Base-by-base conservation (phyloP, 37 sponge, comb jelly and placozoan genomes). In the Amphimedon queenslandica region DNA sequence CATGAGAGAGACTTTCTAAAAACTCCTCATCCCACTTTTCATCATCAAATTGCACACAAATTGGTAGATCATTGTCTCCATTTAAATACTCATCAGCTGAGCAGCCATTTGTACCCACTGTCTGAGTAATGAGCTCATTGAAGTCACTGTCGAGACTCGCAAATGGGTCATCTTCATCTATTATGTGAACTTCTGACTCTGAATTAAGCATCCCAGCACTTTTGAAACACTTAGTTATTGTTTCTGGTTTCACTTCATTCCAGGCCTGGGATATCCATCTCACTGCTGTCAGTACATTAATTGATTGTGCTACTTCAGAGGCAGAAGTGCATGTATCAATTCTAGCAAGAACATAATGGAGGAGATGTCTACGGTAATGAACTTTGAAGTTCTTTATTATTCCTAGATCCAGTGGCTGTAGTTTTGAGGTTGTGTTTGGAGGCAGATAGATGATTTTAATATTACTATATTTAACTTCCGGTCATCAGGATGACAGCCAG, bases 311-410 rank as follows among this genome's bases (percentile, higher is more conserved):
- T 25, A 89, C 55, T n/a, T 79, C 66, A 57, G 80, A 43, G 5
- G 80, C 73, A 21, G 56, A 75, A 21, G 20, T 21, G 21, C n/a
- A 25, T n/a, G 57, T 64, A 11, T 86, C 83, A 42, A 80, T 73
- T 64, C 77, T 80, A 16, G 91, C 27, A 43, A 85, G 10, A 24
- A 72, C 42, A 55, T 71, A 55, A 5, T 56, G 20, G 40, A 88
- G 25, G 29, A 87, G 40, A 4, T 47, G 57, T 2, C 66, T 76
- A 33, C 79, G 6, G 51, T 77, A 88, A 25, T 72, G 80, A n/a
- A 82, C 71, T 51, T 88, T 88, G 41, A 87, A 87, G 51, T 66
- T 81, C 75, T 81, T 40, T 34, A 82, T 88, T 13, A 88, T 88
- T 28, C 88, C 80, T 28, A 73, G 75, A 68, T 85, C 88, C 34